Conservation (phyloP, 2,797 vertebrate species). For the Eleutherodactylus coqui region DNA sequence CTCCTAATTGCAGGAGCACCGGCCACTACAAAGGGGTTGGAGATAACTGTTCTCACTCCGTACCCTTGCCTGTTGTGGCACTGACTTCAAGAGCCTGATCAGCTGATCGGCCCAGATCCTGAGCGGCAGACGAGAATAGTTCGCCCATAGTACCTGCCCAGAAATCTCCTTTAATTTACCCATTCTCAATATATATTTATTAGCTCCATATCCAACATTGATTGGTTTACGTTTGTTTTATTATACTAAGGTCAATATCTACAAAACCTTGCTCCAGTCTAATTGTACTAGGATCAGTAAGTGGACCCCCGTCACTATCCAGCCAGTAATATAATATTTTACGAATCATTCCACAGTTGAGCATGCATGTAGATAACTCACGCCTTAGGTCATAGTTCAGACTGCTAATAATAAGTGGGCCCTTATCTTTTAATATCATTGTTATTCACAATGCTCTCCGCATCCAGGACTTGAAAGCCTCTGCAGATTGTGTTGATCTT, state of each 20-base stretch:
- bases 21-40: too few species aligned
- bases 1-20: too few species aligned
- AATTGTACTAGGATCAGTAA: background rate
- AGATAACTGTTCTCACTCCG: too few species aligned
- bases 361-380: constrained; percentile 6
- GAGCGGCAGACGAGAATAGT: too few species aligned
- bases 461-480: constrained; percentile 10
- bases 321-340: background rate
- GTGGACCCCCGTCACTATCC: background rate
- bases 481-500: constrained; percentile 15
- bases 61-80: too few species aligned
- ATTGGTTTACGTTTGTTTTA: background rate
- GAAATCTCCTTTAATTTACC: background rate
- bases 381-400: constrained; percentile 33
- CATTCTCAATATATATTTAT: background rate
- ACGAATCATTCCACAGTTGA: background rate
- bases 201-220: background rate
- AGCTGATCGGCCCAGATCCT: too few species aligned
- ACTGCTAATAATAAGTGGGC: constrained; percentile 24
- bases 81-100: background rate
- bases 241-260: background rate
- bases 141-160: too few species aligned
- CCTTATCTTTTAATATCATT: constrained; percentile 30
- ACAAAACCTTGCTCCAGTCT: background rate
- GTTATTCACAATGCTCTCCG: constrained; percentile 14